Evolutionary conservation across 2,888 invertebrate genomes (phyloP).

Genomic region (Eupithecia vulgata): DNA sequence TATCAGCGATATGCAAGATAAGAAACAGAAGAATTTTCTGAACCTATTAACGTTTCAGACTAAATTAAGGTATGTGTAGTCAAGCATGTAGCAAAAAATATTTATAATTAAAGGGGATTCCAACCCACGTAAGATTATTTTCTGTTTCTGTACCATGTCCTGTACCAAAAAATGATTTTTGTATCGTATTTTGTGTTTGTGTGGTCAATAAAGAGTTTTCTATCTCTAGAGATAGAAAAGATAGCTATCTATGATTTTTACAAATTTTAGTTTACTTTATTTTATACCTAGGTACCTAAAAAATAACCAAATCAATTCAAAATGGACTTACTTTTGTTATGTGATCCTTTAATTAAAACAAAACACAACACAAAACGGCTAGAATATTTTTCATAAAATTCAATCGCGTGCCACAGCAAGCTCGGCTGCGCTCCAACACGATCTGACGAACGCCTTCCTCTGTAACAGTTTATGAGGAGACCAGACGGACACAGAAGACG

Average conservation of each 20-base stretch:
- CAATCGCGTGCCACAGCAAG: conserved; percentile 56
- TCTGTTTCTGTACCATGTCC: too few species aligned
- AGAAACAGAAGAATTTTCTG: neutral
- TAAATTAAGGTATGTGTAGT: neutral
- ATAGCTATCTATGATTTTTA: too few species aligned
- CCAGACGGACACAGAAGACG: conserved; percentile 47
- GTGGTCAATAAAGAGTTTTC: too few species aligned
- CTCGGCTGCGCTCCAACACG: conserved; percentile 64
- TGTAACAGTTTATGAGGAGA: conserved; percentile 50
- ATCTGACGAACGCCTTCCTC: conserved; percentile 53
- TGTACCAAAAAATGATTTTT: too few species aligned
- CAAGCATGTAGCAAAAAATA: neutral
- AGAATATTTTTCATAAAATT: conserved; percentile 42
- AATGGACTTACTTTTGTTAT: conserved; percentile 58
- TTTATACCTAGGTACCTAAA: neutral
- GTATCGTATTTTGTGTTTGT: too few species aligned
- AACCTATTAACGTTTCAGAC: too few species aligned
- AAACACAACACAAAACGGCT: conserved; percentile 50
- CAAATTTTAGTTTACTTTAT: too few species aligned
- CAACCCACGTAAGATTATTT: neutral
- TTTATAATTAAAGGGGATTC: neutral
- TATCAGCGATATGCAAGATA: neutral
- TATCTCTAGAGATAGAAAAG: too few species aligned
- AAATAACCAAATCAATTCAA: neutral
- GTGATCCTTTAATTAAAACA: conserved; percentile 33